phyloP scores from a whole-genome alignment of 92 coral and sea anemone genomes.

The Phymanthus crucifer region DNA sequence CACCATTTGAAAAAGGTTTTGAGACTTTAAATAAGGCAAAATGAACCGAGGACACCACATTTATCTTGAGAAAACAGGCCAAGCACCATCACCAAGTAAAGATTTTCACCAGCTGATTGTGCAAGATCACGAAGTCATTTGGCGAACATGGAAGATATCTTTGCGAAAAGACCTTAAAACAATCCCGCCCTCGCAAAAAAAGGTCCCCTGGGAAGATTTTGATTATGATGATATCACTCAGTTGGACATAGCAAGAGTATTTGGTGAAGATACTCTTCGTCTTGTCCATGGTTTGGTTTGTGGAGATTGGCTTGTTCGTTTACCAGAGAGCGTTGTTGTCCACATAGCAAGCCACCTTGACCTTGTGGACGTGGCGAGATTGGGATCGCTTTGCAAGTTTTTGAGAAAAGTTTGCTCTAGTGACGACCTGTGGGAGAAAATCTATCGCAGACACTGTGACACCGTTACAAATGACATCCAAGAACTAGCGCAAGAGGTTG shows the following conservation, averaged over 20 bases:
- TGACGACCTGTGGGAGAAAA: conserved; percentile 92
- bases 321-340: conserved; percentile 71
- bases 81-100: conserved; percentile 99
- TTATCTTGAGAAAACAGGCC: conserved; percentile 81
- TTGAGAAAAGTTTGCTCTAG: conserved; percentile 88
- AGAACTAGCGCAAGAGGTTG: conserved; percentile 82
- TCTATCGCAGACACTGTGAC: conserved; percentile 84
- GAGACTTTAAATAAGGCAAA: neutral
- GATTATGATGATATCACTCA: conserved; percentile 87
- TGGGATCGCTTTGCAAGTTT: conserved; percentile 91
- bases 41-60: conserved; percentile 46
- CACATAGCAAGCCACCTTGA: conserved; percentile 80
- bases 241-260: conserved; percentile 83
- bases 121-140: conserved; percentile 78
- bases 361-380: conserved; percentile 78
- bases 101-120: conserved; percentile 95
- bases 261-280: conserved; percentile 86
- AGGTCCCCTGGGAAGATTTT: conserved; percentile 85
- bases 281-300: conserved; percentile 89
- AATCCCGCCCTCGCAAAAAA: conserved; percentile 94
- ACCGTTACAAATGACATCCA: conserved; percentile 79
- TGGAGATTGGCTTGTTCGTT: conserved; percentile 96
- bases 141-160: conserved; percentile 94
- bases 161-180: conserved; percentile 89
- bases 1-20: neutral